These are phyloP conservation scores for Hermatobates lingyangjiaoensis DNA, from an alignment of 1,140 invertebrate species.

Conservation along the genomic window DNA sequence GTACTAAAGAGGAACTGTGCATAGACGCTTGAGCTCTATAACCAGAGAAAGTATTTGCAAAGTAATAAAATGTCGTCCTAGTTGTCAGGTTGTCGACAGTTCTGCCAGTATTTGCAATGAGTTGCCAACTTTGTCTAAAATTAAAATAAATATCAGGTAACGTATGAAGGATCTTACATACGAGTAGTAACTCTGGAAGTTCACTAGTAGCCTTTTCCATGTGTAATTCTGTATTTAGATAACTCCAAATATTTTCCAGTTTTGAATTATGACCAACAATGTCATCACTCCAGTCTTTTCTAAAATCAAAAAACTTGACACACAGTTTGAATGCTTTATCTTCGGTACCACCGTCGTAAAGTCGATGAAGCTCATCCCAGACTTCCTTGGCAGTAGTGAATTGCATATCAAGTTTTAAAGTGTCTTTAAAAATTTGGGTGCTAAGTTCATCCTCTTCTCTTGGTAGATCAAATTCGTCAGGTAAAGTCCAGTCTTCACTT, in stretches of 20 bases:
- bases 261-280: background rate
- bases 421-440: background rate
- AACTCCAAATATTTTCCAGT: background rate
- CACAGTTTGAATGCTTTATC: background rate
- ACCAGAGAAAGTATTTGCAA: too few relatives aligned
- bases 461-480: slow-evolving; percentile 28
- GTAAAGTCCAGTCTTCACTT: slow-evolving; percentile 2
- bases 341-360: background rate
- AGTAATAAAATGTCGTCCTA: too few relatives aligned
- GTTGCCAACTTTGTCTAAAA: background rate
- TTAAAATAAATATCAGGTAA: background rate
- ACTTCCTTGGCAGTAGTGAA: background rate
- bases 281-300: background rate
- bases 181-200: background rate
- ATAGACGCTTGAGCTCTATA: too few relatives aligned
- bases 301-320: background rate
- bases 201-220: background rate
- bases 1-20: too few relatives aligned
- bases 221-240: background rate
- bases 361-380: background rate
- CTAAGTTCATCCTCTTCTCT: slow-evolving; percentile 31
- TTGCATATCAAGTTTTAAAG: background rate
- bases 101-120: background rate
- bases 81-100: background rate
- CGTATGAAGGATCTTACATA: background rate